Base-by-base conservation (phyloP, 2,888 invertebrate genomes). In the Arctia plantaginis region DNA sequence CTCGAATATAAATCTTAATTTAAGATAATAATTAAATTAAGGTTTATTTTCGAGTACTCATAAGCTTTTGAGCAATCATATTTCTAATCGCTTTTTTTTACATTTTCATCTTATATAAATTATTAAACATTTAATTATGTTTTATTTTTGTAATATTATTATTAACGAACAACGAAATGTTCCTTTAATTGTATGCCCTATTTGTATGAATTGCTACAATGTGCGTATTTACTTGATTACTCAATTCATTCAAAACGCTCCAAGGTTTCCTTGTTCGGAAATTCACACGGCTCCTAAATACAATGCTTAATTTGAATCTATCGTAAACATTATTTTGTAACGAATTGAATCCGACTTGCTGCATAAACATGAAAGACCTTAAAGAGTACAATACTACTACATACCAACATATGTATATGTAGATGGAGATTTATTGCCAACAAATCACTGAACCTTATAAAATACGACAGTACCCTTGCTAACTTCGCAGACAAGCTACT, bases 291-390 rank as follows among this genome's bases (percentile, higher is more conserved):
- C 8, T 62, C 8, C 30, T 35, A 51, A 71, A 39, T n/a, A 30
- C 18, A 51, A 66, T 72, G 33, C 44, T 27, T 67, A 72, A 59
- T 72, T 47, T 59, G 55, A 71, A 66, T 66, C 51, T n/a, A 27
- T 65, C 35, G 47, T 51, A 66, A 71, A 71, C 71, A 71, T 71
- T n/a, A n/a, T n/a, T n/a, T 71, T 71, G 71, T 33, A 44, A 55
- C 66, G 41, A 71, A 71, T 71, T 71, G 71, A 23, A 66, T 30
- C 66, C 10, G 27, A 51, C 35, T 71, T 71, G 66, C 66, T 71
- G 71, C 71, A 71, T 71, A 71, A 66, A 71, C 71, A 71, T 71
- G 71, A 71, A 71, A 71, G 30, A 65, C 23, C 65, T 33, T n/a
- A 71, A 71, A 66, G 71, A 55, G 51, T 55, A 39, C 47, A 33